phyloP scores from a whole-genome alignment of 2,888 invertebrate species.

The Sicus ferrugineus region DNA sequence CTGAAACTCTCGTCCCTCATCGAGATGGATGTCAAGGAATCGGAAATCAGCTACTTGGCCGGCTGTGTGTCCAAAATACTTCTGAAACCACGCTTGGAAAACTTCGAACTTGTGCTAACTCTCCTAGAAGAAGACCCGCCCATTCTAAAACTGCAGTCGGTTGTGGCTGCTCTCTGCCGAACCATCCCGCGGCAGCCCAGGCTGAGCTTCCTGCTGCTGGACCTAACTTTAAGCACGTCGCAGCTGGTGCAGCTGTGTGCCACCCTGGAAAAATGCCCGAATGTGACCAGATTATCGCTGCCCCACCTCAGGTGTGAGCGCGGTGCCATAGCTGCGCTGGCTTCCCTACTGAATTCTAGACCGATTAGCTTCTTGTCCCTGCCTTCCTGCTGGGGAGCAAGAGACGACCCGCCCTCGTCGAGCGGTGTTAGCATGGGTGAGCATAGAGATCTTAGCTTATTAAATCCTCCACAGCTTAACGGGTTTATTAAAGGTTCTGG shows the following conservation, averaged over 20 bases:
- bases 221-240: slow-evolving; percentile 67
- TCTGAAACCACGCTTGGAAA: slow-evolving; percentile 66
- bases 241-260: slow-evolving; percentile 67
- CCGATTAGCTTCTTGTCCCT: slow-evolving; percentile 67
- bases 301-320: slow-evolving; percentile 68
- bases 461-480: not conserved
- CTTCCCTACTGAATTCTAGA: slow-evolving; percentile 65
- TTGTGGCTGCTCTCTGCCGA: slow-evolving; percentile 67
- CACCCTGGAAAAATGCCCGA: slow-evolving; percentile 66
- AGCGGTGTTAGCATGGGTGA: slow-evolving; percentile 67
- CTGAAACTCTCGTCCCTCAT: slow-evolving; percentile 67
- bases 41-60: slow-evolving; percentile 66
- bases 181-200: slow-evolving; percentile 54
- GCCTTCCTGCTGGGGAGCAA: slow-evolving; percentile 67
- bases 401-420: slow-evolving; percentile 67
- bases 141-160: slow-evolving; percentile 65
- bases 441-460: slow-evolving; percentile 32
- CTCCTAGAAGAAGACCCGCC: slow-evolving; percentile 68
- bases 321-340: slow-evolving; percentile 67
- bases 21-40: slow-evolving; percentile 67
- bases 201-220: slow-evolving; percentile 66
- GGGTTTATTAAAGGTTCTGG: slow-evolving; percentile 56
- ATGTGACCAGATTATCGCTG: slow-evolving; percentile 67
- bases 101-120: slow-evolving; percentile 67
- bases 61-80: slow-evolving; percentile 65